Evolutionary conservation across 2,797 vertebrate species (phyloP), one percentile per base, ranked within the genome.

Genomic region (Poecile montanus): DNA sequence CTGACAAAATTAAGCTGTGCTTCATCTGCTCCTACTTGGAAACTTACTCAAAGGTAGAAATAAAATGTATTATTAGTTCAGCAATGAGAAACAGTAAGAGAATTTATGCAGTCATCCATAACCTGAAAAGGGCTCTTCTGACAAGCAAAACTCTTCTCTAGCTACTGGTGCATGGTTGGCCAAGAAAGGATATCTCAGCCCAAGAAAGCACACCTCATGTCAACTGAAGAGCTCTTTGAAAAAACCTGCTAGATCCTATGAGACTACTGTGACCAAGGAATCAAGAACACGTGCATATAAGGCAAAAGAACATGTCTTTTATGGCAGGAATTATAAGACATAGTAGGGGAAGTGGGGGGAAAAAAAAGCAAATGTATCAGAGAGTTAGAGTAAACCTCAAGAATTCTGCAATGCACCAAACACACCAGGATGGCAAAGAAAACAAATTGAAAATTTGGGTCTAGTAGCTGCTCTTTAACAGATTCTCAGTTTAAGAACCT

Each of bases 1-100:
- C 84, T 90, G 80, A 89, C 54, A 91, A 94, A 93, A 96, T 93
- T 88, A 95, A 95, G 78, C 58, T 75, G 63, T 82, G 54, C 67
- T 96, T 96, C 91, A 93, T 76, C 73, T 80, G 80, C 45, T 95
- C 16, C 58, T 79, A 74, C 85, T 84, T 93, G 40, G 36, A 94
- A 97, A 70, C 53, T 84, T 51, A 87, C 70, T 90, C 54, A 82
- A 95, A 78, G 32, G 40, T 61, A 78, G 66, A 94, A 93, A 82
- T 84, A 92, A 93, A 94, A 89, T 58, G 42, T 88, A 82, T 75
- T 95, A 87, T 88, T 93, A 95, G 85, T 90, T 86, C 54, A 88
- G 71, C 38, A 68, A 34, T 16, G 8, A 95, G 68, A 93, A 94
- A 79, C 36, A 89, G 54, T 54, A 83, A 66, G 38, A 92, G 50